phyloP scores from a whole-genome alignment of 2,888 invertebrate species.

The Conchocele bisecta region DNA sequence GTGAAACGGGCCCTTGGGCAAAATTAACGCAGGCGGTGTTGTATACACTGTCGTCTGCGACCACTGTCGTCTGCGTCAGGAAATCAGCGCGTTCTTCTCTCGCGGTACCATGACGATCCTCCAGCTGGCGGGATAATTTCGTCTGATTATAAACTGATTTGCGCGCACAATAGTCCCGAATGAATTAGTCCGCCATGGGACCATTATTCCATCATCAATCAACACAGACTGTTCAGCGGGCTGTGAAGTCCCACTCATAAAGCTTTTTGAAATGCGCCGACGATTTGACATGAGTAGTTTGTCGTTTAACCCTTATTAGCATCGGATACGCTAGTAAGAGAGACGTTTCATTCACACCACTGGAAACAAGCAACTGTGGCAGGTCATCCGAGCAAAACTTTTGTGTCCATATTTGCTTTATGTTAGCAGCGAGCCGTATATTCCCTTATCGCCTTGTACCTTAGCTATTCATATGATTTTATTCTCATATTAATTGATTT shows the following conservation, averaged over 20 bases:
- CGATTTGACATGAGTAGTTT: constrained; percentile 47
- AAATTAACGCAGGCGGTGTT: too few relatives aligned
- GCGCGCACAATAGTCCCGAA: constrained; percentile 51
- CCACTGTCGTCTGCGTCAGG: constrained; percentile 29
- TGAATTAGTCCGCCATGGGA: constrained; percentile 59
- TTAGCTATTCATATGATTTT: constrained; percentile 51
- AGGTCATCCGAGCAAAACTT: constrained; percentile 43
- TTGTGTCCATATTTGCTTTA: constrained; percentile 57
- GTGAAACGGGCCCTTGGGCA: too few relatives aligned
- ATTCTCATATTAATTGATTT: constrained; percentile 55
- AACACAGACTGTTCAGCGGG: constrained; percentile 50
- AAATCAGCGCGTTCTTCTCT: constrained; percentile 15
- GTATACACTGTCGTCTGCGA: neutral
- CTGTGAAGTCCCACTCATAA: constrained; percentile 56
- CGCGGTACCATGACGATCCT: constrained; percentile 47
- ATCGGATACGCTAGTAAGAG: constrained; percentile 34
- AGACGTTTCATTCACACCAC: constrained; percentile 40
- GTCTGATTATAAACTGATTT: constrained; percentile 53
- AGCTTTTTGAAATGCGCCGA: constrained; percentile 48
- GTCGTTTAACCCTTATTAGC: constrained; percentile 58
- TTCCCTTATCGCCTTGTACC: constrained; percentile 42
- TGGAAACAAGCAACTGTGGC: constrained; percentile 41
- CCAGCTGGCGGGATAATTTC: constrained; percentile 58
- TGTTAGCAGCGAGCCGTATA: constrained; percentile 42
- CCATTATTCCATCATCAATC: constrained; percentile 59